A percentile compares a stretch with the other conserved stretches of the same genome.
Conservation (phyloP, 2,113 vertebrate genomes). For the Pseudorhombus dupliciocellatus region DNA sequence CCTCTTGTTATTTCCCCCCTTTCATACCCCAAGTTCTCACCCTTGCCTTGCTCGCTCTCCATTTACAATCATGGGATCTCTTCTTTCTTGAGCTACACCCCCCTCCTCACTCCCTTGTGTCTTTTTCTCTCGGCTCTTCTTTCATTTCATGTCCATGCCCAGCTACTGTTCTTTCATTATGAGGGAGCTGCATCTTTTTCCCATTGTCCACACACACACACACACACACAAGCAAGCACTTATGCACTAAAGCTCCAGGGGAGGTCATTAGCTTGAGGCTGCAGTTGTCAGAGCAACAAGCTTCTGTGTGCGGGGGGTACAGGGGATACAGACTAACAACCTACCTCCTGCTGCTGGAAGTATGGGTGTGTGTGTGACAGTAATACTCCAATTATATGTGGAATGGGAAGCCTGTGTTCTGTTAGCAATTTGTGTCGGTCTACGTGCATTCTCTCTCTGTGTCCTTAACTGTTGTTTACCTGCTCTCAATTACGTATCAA, state of each 20-base stretch:
- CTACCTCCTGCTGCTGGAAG: constrained; percentile 65
- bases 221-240: constrained; percentile 17
- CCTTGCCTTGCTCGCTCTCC: constrained; percentile 33
- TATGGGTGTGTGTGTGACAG: constrained; percentile 31
- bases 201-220: constrained; percentile 52
- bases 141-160: constrained; percentile 61
- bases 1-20: constrained; percentile 26
- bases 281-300: constrained; percentile 81
- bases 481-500: constrained; percentile 12
- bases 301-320: constrained; percentile 61
- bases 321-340: constrained; percentile 70
- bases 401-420: constrained; percentile 57
- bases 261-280: constrained; percentile 80
- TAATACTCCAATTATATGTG: constrained; percentile 71
- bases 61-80: constrained; percentile 47
- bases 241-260: constrained; percentile 70
- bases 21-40: constrained; percentile 36
- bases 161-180: constrained; percentile 70
- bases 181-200: constrained; percentile 65
- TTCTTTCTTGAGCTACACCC: constrained; percentile 21
- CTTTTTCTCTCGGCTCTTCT: constrained; percentile 36
- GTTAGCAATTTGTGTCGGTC: constrained; percentile 35
- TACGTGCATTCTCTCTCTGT: constrained; percentile 17
- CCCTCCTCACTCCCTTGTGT: not conserved
- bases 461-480: constrained; percentile 41